Evolutionary conservation across 2,888 invertebrate species (phyloP), one percentile per base, ranked within the genome.

Genomic region (Odontothrips loti): DNA sequence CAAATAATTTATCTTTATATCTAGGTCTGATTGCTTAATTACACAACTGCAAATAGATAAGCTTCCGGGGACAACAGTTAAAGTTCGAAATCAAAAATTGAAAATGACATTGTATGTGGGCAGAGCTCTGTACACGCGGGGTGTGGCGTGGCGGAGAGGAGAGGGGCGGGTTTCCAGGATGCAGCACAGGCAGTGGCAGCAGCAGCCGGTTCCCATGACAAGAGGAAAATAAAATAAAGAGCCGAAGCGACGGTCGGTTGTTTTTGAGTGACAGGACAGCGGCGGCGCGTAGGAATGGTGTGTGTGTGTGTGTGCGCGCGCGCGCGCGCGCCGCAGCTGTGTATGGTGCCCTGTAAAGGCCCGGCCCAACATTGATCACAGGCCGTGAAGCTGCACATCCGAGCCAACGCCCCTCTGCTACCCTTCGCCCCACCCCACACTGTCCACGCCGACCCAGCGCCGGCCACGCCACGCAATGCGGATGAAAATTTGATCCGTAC

Each of bases 301-400:
- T 12, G 68, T 27, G 23, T 27, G 68, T 75, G 23, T 75, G 68
- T 75, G 23, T 23, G 68, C 23, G 23, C 12, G 68, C 23, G 23
- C n/a, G 63, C 1, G n/a, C 23, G 68, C 9, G n/a, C 68, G 27
- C 68, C 27, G 27, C 68, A 75, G 68, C n/a, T 27, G 68, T 10
- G 68, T 27, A 75, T 75, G 23, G 68, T 75, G 68, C 23, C 10
- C 68, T 15, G 15, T 20, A 4, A 17, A 58, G 58, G 15, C 15
- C 58, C 12, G 23, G 68, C 68, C 68, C 68, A 20, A 27, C 68
- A 75, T 75, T 75, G 68, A 75, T 75, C 68, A 75, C 68, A 27
- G 23, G 68, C 68, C 68, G 68, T 75, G 68, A 75, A 75, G 68
- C 68, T 75, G 68, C 68, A 75, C 68, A 75, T 75, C 68, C 68